Evolutionary conservation across 2,888 invertebrate genomes (phyloP).

Genomic region (Sturmia bella): DNA sequence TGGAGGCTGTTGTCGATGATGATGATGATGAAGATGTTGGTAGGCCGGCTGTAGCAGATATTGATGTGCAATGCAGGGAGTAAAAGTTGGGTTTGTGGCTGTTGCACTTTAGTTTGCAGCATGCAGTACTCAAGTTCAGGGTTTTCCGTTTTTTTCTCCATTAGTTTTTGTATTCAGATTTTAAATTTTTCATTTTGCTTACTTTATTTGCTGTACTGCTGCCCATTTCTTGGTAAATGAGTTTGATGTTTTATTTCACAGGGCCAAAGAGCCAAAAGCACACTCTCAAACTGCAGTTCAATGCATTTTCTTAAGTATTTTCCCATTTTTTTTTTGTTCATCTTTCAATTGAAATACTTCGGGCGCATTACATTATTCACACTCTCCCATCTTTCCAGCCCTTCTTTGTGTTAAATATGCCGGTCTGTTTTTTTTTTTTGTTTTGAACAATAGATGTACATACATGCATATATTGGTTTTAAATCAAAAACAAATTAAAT

Average conservation of each 20-base stretch:
- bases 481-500: constrained; percentile 41
- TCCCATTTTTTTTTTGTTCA: constrained; percentile 11
- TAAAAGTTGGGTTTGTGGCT: constrained; percentile 20
- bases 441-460: constrained; percentile 10
- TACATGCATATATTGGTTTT: constrained; percentile 30
- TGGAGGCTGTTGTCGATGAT: background rate
- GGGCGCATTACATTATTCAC: constrained; percentile 17
- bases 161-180: background rate
- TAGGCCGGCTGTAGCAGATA: background rate
- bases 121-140: constrained; percentile 52
- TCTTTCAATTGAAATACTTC: constrained; percentile 3
- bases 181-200: constrained; percentile 26
- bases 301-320: constrained; percentile 37
- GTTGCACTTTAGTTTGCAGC: constrained; percentile 34
- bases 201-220: background rate
- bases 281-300: constrained; percentile 32
- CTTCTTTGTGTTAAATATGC: background rate
- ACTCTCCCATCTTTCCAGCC: background rate
- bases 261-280: constrained; percentile 21
- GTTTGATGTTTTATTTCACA: constrained; percentile 2
- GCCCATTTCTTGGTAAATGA: background rate
- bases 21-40: constrained; percentile 13
- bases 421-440: constrained; percentile 12
- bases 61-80: constrained; percentile 35
- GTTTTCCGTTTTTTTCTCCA: constrained; percentile 18